These are phyloP conservation scores for Platycnemis pennipes DNA, from an alignment of 2,888 invertebrate genomes.

Conservation along the genomic window DNA sequence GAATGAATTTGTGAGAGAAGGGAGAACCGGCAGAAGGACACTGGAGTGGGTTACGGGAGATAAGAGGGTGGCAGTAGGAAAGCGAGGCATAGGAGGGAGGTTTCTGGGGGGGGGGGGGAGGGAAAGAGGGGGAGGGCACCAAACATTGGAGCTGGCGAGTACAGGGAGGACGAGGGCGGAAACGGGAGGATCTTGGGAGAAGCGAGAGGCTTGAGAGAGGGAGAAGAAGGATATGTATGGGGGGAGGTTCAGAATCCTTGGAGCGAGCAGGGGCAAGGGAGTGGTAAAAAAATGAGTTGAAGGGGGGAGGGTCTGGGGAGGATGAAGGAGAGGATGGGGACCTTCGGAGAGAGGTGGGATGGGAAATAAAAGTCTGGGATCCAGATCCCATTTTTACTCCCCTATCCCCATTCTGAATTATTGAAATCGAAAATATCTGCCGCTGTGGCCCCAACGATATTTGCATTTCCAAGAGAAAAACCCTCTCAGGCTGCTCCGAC, in stretches of 20 bases:
- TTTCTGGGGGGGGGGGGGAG: neutral
- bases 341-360: neutral
- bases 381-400: slow-evolving; percentile 68
- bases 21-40: neutral
- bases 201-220: neutral
- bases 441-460: slow-evolving; percentile 67
- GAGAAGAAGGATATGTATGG: neutral
- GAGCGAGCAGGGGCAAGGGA: neutral
- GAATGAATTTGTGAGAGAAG: slow-evolving; percentile 10
- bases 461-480: slow-evolving; percentile 66
- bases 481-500: slow-evolving; percentile 47
- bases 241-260: neutral
- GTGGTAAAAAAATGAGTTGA: neutral
- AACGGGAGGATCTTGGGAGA: slow-evolving; percentile 35
- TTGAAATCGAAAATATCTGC: slow-evolving; percentile 68
- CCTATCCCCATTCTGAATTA: slow-evolving; percentile 67
- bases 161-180: neutral
- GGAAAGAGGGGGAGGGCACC: neutral
- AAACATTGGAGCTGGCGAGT: neutral
- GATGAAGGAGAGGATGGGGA: neutral
- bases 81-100: neutral
- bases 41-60: no score
- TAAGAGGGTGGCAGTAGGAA: no score
- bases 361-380: slow-evolving; percentile 34
- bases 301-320: neutral